phyloP scores from a whole-genome alignment of 2,888 invertebrate species.

The Sphaeridia pumilis region DNA sequence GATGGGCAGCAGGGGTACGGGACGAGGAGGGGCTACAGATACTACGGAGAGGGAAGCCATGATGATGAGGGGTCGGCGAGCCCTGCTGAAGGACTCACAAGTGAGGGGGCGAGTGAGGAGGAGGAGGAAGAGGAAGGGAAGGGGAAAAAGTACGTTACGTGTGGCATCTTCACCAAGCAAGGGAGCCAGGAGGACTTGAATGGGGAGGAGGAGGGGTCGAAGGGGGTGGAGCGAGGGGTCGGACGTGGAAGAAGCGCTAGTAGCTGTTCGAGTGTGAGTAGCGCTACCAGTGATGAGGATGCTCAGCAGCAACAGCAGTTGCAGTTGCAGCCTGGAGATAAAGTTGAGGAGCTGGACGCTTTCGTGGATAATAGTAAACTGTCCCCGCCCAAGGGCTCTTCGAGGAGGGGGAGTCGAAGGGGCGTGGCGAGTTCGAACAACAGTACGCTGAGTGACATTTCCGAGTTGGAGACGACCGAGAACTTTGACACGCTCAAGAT shows the following conservation, averaged over 20 bases:
- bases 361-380: constrained; percentile 4
- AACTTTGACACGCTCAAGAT: constrained; percentile 21
- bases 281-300: not conserved
- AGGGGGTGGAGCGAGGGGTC: too few species aligned
- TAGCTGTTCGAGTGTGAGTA: not conserved
- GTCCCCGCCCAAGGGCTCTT: constrained; percentile 17
- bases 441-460: constrained; percentile 30
- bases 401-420: constrained; percentile 19
- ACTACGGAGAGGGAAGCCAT: too few species aligned
- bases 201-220: too few species aligned
- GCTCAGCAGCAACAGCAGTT: too few species aligned
- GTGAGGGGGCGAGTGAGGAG: not conserved
- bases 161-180: not conserved
- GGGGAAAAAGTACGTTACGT: too few species aligned
- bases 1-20: too few species aligned
- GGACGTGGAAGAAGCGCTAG: too few species aligned
- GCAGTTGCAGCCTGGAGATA: too few species aligned
- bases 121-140: not conserved
- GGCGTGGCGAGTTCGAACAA: constrained; percentile 17
- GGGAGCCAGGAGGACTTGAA: not conserved
- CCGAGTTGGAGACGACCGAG: too few species aligned
- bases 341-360: not conserved
- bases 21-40: too few species aligned
- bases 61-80: not conserved
- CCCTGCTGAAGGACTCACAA: not conserved